phyloP scores from a whole-genome alignment of 2,888 invertebrate genomes.

The Lepas anatifera region DNA sequence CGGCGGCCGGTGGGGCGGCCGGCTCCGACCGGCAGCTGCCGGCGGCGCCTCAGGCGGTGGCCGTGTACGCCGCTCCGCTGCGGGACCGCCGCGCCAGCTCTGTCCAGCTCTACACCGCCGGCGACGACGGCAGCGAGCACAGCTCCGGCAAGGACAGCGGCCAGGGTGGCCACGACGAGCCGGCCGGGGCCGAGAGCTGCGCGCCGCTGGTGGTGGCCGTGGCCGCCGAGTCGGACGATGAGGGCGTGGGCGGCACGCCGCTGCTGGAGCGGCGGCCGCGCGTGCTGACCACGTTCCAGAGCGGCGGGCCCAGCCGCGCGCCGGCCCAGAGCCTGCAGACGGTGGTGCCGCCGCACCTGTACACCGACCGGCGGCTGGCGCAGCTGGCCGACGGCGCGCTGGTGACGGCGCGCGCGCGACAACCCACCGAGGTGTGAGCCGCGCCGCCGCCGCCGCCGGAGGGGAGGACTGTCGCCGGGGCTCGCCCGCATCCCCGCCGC shows the following conservation, averaged over 20 bases:
- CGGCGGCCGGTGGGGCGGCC: not conserved
- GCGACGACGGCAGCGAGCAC: constrained; percentile 24
- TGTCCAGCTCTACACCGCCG: not conserved
- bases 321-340: not conserved
- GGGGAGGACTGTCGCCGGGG: too few species aligned
- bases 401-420: not conserved
- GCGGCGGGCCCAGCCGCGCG: not conserved
- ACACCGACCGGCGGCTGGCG: not conserved
- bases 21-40: constrained; percentile 9
- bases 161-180: constrained; percentile 18
- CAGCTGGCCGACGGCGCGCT: not conserved
- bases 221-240: constrained; percentile 7
- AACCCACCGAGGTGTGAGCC: not conserved
- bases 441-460: not conserved
- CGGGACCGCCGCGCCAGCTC: not conserved
- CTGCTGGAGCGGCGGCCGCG: not conserved
- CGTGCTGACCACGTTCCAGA: constrained; percentile 10
- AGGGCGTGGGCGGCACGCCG: constrained; percentile 5
- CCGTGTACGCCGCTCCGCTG: not conserved
- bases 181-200: not conserved
- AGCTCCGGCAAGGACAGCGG: constrained; percentile 25
- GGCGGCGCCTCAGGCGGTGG: not conserved
- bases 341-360: not conserved
- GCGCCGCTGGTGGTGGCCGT: not conserved
- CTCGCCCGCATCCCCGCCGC: not conserved